These are phyloP conservation scores for Leptinotarsa peninsularis DNA, from an alignment of 2,888 invertebrate genomes.

Conservation along the genomic window DNA sequence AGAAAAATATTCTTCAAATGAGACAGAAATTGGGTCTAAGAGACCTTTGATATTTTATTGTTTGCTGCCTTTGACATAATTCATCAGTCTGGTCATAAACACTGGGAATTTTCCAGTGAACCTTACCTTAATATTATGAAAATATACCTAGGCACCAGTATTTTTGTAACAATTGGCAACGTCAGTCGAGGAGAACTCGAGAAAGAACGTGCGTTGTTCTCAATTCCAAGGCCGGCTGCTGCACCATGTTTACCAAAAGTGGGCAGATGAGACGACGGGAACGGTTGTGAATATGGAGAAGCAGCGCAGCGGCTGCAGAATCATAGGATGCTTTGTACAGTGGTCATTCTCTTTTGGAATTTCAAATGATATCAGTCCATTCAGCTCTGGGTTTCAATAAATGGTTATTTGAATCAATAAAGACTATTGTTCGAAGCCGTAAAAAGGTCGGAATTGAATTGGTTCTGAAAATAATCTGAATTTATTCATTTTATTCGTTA, in stretches of 20 bases:
- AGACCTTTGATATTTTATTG: too few relatives aligned
- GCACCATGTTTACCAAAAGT: slow-evolving; percentile 50
- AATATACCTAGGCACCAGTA: background rate
- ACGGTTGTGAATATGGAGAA: slow-evolving; percentile 17
- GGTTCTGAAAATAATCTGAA: background rate
- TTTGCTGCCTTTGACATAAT: too few relatives aligned
- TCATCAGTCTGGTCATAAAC: too few relatives aligned
- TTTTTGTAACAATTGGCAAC: slow-evolving; percentile 9
- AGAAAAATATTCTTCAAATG: too few relatives aligned
- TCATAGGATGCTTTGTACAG: background rate
- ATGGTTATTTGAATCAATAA: background rate
- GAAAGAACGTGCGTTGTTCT: slow-evolving; percentile 49
- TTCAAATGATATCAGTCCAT: slow-evolving; percentile 1
- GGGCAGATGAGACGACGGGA: slow-evolving; percentile 32
- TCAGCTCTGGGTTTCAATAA: slow-evolving; percentile 6
- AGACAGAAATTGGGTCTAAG: too few relatives aligned
- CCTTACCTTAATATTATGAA: too few relatives aligned
- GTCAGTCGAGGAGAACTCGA: slow-evolving; percentile 27
- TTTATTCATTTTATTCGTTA: background rate
- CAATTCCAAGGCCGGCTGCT: slow-evolving; percentile 53
- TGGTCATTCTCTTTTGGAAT: background rate
- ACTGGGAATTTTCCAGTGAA: too few relatives aligned
- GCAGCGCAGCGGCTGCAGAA: background rate
- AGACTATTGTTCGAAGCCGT: background rate
- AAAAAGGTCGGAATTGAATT: background rate